phyloP scores from a whole-genome alignment of 1,140 invertebrate genomes.

The Bombus consobrinus region DNA sequence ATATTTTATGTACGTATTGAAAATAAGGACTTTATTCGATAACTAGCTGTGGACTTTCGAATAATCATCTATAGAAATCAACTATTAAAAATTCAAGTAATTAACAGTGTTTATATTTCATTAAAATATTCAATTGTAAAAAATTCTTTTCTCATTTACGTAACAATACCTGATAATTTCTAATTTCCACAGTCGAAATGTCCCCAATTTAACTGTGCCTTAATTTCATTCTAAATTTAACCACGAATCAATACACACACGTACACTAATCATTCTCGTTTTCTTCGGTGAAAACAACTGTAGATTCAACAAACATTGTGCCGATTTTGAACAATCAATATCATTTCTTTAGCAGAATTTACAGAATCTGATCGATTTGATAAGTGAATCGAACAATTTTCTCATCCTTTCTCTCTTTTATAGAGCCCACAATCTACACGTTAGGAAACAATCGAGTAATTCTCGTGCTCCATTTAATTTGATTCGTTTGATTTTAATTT shows the following conservation, averaged over 20 bases:
- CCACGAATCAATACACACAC: not conserved
- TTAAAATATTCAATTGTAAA: not conserved
- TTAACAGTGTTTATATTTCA: not conserved
- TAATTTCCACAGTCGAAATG: not conserved
- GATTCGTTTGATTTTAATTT: not conserved
- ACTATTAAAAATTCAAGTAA: not conserved
- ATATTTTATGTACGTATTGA: not conserved
- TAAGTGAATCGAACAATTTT: not conserved
- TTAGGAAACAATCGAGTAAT: not conserved
- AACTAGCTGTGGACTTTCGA: not conserved
- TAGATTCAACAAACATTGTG: not conserved
- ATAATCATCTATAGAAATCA: not conserved
- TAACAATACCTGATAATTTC: not conserved
- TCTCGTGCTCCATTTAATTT: not conserved
- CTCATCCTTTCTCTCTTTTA: not conserved
- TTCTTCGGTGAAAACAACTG: not conserved
- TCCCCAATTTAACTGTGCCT: no score
- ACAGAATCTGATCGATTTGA: not conserved
- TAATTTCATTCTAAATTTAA: constrained; percentile 18
- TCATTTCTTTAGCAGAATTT: not conserved
- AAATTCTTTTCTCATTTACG: not conserved
- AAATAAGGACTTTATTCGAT: not conserved
- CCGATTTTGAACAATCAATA: not conserved
- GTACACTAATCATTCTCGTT: not conserved
- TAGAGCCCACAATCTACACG: not conserved